phyloP scores from a whole-genome alignment of 2,888 invertebrate species.

The Empis livida region DNA sequence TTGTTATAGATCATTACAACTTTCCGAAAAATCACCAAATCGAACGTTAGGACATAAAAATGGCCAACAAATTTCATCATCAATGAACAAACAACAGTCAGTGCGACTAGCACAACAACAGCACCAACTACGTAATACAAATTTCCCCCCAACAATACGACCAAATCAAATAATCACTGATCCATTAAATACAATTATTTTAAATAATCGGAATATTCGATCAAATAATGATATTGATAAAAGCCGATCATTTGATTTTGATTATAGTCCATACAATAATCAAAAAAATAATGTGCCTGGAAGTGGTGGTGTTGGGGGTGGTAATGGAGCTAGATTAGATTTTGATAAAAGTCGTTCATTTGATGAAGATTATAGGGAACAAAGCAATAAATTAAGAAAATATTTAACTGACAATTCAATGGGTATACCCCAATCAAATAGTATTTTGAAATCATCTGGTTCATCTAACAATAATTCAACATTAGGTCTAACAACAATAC shows the following conservation, averaged over 20 bases:
- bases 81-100: conserved; percentile 16
- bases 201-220: conserved; percentile 11
- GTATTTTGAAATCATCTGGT: too few species aligned
- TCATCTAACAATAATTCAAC: too few species aligned
- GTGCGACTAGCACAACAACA: conserved; percentile 12
- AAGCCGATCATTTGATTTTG: conserved; percentile 34
- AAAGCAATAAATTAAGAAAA: conserved; percentile 17
- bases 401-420: neutral
- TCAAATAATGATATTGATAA: conserved; percentile 26
- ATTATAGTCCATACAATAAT: conserved; percentile 19
- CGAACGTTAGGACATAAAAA: conserved; percentile 28
- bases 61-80: conserved; percentile 8
- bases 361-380: conserved; percentile 32
- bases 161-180: conserved; percentile 19
- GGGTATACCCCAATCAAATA: too few species aligned
- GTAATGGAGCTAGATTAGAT: conserved; percentile 21
- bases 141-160: conserved; percentile 27
- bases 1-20: conserved; percentile 44
- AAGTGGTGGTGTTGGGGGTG: conserved; percentile 8
- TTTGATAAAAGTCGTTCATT: conserved; percentile 35
- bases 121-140: conserved; percentile 20
- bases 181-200: conserved; percentile 13
- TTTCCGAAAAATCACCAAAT: conserved; percentile 45
- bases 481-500: neutral
- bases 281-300: conserved; percentile 9